Evolutionary conservation across 2,888 invertebrate genomes (phyloP), one percentile per base, ranked within the genome.

Genomic region (Drosophila longiperda): DNA sequence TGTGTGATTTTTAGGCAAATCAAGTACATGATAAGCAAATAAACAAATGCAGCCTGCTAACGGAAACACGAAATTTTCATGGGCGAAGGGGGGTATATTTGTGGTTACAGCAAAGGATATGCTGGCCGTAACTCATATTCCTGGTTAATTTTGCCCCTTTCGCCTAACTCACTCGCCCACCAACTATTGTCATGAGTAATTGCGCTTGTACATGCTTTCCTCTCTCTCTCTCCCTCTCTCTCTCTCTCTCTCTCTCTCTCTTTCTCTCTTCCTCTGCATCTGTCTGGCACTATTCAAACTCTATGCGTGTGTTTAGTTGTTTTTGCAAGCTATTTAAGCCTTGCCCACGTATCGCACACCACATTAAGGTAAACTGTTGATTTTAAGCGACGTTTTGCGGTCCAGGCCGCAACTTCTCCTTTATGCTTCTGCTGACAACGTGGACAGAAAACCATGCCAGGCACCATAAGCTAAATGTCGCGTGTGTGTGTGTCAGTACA

Each of bases 311-410:
- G 70, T 78, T 58, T 59, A 73, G 67, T 69, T 70, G 80, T 74
- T 71, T 71, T 74, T 85, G 73, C 73, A 69, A 67, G 75, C 85
- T 77, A 79, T 85, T 89, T 86, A 79, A 71, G 66, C 79, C 71
- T 64, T 70, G 60, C 36, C 63, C 75, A 72, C 66, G 50, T 59
- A 26, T 26, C 70, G 66, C 59, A 73, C 70, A 73, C 66, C 63
- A 77, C 73, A 64, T 68, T 73, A 75, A 90, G 89, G 87, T 83
- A 87, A 87, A 87, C 87, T 89, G 89, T 89, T 87, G 90, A 89
- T 89, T 78, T 80, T 74, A 60, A 55, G 83, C 76, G 82, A 69
- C 72, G 57, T 60, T 61, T 55, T 74, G 83, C 69, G 86, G 66
- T 73, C 59, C 76, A 48, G 36, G n/a, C 52, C 55, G 54, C 45